phyloP scores from a whole-genome alignment of 2,888 invertebrate species.

The Lottia gigantea region DNA sequence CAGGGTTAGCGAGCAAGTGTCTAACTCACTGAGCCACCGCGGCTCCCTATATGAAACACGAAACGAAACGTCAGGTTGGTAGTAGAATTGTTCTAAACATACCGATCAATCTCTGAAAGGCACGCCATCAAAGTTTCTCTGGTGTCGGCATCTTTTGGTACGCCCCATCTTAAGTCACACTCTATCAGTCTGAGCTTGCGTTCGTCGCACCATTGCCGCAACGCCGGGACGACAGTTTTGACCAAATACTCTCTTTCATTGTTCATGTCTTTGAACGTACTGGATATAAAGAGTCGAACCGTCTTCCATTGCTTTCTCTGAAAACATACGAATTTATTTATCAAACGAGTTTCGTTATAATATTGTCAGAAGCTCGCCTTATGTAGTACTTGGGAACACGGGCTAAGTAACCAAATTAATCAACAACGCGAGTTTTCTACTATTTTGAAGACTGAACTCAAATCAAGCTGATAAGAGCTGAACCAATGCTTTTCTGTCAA shows the following conservation, averaged over 20 bases:
- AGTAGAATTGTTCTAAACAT: not conserved
- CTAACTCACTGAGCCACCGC: too few relatives aligned
- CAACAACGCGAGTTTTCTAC: too few relatives aligned
- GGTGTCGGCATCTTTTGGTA: slow-evolving; percentile 41
- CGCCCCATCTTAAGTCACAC: slow-evolving; percentile 46
- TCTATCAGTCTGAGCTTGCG: slow-evolving; percentile 38
- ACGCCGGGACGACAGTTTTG: slow-evolving; percentile 33
- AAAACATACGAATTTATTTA: too few relatives aligned
- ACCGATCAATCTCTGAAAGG: slow-evolving; percentile 41
- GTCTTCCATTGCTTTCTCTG: slow-evolving; percentile 33
- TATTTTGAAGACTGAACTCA: too few relatives aligned
- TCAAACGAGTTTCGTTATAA: too few relatives aligned
- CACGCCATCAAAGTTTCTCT: slow-evolving; percentile 40
- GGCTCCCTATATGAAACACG: not conserved
- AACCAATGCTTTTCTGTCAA: too few relatives aligned
- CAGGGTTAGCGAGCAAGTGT: too few relatives aligned
- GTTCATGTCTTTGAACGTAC: slow-evolving; percentile 33
- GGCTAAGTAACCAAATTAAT: too few relatives aligned
- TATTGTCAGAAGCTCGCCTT: too few relatives aligned
- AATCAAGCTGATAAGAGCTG: too few relatives aligned
- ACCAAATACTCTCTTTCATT: slow-evolving; percentile 32
- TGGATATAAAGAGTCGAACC: slow-evolving; percentile 30
- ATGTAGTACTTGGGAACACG: too few relatives aligned
- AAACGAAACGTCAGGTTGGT: not conserved
- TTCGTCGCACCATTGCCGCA: slow-evolving; percentile 40